Evolutionary conservation across 2,113 vertebrate genomes (phyloP), one percentile per base, ranked within the genome.

Genomic region (Aegithalos caudatus): DNA sequence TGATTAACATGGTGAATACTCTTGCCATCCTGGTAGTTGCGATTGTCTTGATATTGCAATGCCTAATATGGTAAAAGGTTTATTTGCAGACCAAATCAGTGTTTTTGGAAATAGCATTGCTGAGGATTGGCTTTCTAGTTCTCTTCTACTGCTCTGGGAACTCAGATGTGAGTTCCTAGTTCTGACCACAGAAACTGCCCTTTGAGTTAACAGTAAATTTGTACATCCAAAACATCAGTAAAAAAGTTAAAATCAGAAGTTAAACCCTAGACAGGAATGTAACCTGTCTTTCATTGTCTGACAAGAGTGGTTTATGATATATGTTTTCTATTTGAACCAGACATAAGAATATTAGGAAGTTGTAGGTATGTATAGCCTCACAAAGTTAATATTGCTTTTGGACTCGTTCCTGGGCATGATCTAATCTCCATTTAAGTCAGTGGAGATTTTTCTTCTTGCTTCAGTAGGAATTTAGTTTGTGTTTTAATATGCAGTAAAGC

Each of bases 311-410:
- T 64, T 92, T 78, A 20, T 88, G 69, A 28, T 44, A 8, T 40
- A 21, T 44, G n/a, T 37, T 73, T 83, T 58, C 11, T 72, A 42
- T 70, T 45, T 86, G 37, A 92, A 81, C 20, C 33, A 65, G 44
- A 78, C 24, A 31, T 69, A 93, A 74, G 19, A 70, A 37, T 86
- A 84, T 86, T 86, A 78, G 92, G 81, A 95, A 76, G 70, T 64
- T 67, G 20, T 92, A 57, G 37, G 65, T 81, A 70, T 45, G 33
- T 66, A 17, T 47, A 90, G 35, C 56, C 44, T 93, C 77, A 72
- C 44, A 66, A 88, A 88, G 90, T 94, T 93, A 92, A 74, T 93
- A 90, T 86, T 96, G 67, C 79, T 92, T 93, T 95, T 97, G 95
- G 93, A 92, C 42, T 81, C 3, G 0, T 94, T 97, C 88, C 92